Evolutionary conservation across 1,140 invertebrate species (phyloP), one percentile per base, ranked within the genome.

Genomic region (Cotesia vestalis): DNA sequence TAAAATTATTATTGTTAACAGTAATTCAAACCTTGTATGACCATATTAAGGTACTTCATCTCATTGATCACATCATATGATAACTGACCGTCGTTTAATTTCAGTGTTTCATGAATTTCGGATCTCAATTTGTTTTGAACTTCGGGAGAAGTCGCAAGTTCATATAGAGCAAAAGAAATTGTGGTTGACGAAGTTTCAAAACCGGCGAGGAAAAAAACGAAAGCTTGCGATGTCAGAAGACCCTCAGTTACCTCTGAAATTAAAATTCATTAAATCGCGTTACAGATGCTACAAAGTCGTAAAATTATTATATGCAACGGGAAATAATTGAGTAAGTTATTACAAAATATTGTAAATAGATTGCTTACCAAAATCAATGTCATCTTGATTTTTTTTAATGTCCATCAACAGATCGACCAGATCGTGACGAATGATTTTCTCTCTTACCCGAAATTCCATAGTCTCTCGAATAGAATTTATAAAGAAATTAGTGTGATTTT

Each of bases 331-430:
- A 40, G 2, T 20, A 20, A 20, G 20, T 20, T 20, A 20, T 20
- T 20, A 20, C 20, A 20, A 20, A 20, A 20, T 20, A 20, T 20
- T 20, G 38, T 5, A 8, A 40, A 40, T 8, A 5, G 6, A 40
- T 40, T 40, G 4, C 38, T 40, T 40, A 9, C 38, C 34, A 35
- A 66, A 67, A 52, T 72, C 71, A 51, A 61, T 72, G 4, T 36
- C 27, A 52, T 67, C 9, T 36, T 72, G n/a, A 51, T 46, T 59
- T 11, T 61, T 67, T 55, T 77, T 77, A 34, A 84, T 35, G 6
- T 78, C 62, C 11, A 90, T 78, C 52, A 91, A 55, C 1, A 89
- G 66, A 69, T 90, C 86, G 20, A 90, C 71, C 63, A 90, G 88
- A 78, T 91, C 90, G 64, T 87, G 82, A 11, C 84, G 72, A 0